Base-by-base conservation (phyloP, 2,797 vertebrate genomes). In the Telmatherina bonti region DNA sequence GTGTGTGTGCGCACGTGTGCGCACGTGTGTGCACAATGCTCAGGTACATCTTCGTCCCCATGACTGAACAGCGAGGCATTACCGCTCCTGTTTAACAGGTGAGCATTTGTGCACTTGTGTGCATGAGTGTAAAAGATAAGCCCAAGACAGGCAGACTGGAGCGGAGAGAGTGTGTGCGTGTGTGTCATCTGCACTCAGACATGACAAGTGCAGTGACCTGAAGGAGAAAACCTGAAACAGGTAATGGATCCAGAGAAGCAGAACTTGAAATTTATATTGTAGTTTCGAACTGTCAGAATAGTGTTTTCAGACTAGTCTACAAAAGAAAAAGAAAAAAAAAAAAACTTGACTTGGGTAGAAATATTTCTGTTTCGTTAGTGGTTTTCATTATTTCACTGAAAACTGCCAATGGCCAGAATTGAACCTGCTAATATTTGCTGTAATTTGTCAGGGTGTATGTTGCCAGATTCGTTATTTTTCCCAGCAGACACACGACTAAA, bases 131-230 rank as follows among this genome's bases (percentile, higher is more conserved):
- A 38, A 4, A 65, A 36, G 36, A 61, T 26, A 35, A 36, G 43
- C 4, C 5, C 2, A 58, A 20, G 10, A 60, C 2, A 64, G 8
- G 24, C 27, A 33, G 56, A 41, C 24, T n/a, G 24, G 16, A 24
- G 26, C 7, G 16, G 24, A 11, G 24, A 24, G n/a, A 30, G 18
- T 13, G 22, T 12, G 7, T 63, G 61, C 54, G 31, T 47, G 56
- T 56, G 20, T 65, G 67, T 79, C 30, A 51, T 63, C 33, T 62
- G 35, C 54, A 22, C 59, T 64, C 52, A 36, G 33, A 81, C 72
- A 84, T 76, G 74, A 79, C 74, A 81, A 43, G 74, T 68, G 69
- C 67, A 70, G 18, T 79, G 66, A 81, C 73, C 73, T 70, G 51
- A 68, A 58, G 24, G 26, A 66, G 29, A 27, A 52, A 16, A 11